Conservation (phyloP, 2,888 invertebrate genomes). For the Blera fallax region DNA sequence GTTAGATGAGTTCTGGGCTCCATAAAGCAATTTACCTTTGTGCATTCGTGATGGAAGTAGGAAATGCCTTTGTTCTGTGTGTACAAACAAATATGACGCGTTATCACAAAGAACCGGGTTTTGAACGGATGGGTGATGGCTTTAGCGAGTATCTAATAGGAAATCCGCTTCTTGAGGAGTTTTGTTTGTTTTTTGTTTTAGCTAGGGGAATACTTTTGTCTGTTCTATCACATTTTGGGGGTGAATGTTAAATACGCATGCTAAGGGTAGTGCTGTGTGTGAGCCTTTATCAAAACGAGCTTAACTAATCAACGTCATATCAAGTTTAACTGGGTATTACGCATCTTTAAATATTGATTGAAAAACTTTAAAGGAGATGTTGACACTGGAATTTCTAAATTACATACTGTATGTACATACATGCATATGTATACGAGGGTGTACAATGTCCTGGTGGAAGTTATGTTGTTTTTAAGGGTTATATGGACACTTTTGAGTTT, state of each 20-base stretch:
- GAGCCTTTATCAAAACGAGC: slow-evolving; percentile 48
- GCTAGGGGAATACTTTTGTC: slow-evolving; percentile 25
- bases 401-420: background rate
- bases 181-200: slow-evolving; percentile 55
- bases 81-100: slow-evolving; percentile 69
- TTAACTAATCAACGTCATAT: slow-evolving; percentile 53
- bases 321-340: slow-evolving; percentile 4
- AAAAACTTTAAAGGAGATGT: background rate
- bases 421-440: background rate
- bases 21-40: slow-evolving; percentile 70
- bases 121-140: slow-evolving; percentile 66
- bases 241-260: slow-evolving; percentile 44
- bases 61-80: slow-evolving; percentile 68
- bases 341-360: slow-evolving; percentile 27
- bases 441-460: background rate
- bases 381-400: background rate
- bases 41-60: slow-evolving; percentile 67
- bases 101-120: slow-evolving; percentile 65
- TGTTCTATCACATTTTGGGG: slow-evolving; percentile 30
- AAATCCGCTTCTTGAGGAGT: slow-evolving; percentile 68
- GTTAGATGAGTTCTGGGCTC: slow-evolving; percentile 45
- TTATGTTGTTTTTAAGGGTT: too few relatives aligned
- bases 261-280: background rate
- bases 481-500: too few relatives aligned
- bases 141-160: slow-evolving; percentile 65